These are phyloP conservation scores for Caenorhabditis afra DNA, from an alignment of 2,888 invertebrate genomes.

Conservation along the genomic window DNA sequence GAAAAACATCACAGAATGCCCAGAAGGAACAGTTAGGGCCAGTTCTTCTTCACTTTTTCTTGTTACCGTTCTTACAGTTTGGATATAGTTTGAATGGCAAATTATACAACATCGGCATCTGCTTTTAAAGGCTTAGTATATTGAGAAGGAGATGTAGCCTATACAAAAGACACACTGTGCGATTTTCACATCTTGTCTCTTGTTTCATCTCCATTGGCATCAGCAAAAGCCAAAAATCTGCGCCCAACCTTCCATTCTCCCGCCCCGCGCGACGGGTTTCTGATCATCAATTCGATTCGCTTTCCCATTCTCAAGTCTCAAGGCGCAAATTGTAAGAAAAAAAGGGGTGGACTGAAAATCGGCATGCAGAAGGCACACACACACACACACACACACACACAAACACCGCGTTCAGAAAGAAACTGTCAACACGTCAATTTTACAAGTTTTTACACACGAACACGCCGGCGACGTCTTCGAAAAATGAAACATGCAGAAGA, in stretches of 20 bases:
- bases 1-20: too few species aligned
- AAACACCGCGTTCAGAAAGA: slow-evolving; percentile 23
- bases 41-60: too few species aligned
- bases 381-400: too few species aligned
- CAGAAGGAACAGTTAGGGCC: too few species aligned
- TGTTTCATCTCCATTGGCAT: slow-evolving; percentile 41
- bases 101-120: too few species aligned
- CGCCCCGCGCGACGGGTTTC: slow-evolving; percentile 26
- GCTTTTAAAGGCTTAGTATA: too few species aligned
- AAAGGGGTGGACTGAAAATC: background rate
- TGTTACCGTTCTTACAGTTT: too few species aligned
- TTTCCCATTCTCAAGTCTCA: too few species aligned
- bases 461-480: background rate
- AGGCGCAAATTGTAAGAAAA: background rate
- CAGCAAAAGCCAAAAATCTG: slow-evolving; percentile 46
- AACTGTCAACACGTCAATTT: slow-evolving; percentile 24
- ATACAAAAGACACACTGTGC: background rate
- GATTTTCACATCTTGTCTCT: slow-evolving; percentile 32
- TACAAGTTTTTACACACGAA: slow-evolving; percentile 36
- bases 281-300: slow-evolving; percentile 6
- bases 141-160: background rate
- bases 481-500: slow-evolving; percentile 36
- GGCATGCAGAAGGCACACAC: slow-evolving; percentile 24
- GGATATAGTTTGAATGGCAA: too few species aligned
- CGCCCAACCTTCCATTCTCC: slow-evolving; percentile 10